Conservation (phyloP, 2,113 vertebrate genomes). For the Carlito syrichta region DNA sequence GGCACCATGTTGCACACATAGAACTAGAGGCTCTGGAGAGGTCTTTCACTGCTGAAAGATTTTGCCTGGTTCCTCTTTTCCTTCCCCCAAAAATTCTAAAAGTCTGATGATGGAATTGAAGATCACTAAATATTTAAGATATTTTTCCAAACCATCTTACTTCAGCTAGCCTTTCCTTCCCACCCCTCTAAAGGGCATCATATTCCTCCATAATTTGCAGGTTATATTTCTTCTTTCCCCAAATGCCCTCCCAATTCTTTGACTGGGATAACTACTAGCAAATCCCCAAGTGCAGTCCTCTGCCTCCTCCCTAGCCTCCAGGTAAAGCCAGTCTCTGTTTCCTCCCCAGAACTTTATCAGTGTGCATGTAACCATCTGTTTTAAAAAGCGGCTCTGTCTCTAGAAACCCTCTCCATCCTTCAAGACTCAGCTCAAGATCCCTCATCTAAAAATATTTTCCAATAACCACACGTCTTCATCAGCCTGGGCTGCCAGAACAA, state of each 20-base stretch:
- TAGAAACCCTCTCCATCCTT: accelerated
- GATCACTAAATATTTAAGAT: accelerated
- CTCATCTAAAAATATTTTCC: background rate
- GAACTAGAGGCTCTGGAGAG: accelerated
- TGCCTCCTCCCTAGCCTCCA: background rate
- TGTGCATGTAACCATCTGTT: accelerated
- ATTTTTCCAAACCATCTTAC: accelerated
- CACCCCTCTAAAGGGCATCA: accelerated
- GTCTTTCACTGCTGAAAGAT: accelerated
- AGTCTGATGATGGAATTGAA: accelerated
- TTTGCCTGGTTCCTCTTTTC: accelerated
- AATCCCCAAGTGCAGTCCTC: accelerated
- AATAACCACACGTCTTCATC: accelerated
- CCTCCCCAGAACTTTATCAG: accelerated
- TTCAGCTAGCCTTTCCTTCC: accelerated
- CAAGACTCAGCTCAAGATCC: background rate
- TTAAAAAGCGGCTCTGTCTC: background rate
- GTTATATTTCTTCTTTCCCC: background rate
- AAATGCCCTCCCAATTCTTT: background rate
- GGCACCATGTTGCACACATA: accelerated
- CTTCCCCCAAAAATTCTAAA: no score
- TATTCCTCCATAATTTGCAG: accelerated
- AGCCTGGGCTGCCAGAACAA: accelerated
- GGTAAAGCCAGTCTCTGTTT: accelerated
- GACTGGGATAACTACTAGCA: no score